Percentiles rank a stretch among this genome's conserved stretches.
phyloP scores from a whole-genome alignment of 2,113 vertebrate genomes.

The Otocyon megalotis region DNA sequence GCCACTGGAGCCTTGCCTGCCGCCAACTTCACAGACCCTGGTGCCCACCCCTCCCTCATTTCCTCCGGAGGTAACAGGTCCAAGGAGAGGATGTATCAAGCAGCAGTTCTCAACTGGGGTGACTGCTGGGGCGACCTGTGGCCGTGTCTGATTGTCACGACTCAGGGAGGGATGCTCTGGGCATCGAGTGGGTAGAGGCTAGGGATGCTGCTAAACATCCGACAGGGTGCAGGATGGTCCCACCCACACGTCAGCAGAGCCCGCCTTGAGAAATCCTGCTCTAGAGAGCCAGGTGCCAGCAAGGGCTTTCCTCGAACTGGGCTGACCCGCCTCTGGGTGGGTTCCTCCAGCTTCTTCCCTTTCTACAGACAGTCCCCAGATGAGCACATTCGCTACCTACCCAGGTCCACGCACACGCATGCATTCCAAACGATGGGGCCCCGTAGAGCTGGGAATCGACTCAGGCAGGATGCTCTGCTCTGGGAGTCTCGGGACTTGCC shows the following conservation, averaged over 20 bases:
- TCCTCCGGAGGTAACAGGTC: not conserved
- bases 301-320: not conserved
- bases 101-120: not conserved
- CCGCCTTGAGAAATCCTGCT: not conserved
- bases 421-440: fast-evolving
- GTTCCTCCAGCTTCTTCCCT: not conserved
- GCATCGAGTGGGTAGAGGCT: not conserved
- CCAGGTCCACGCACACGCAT: fast-evolving
- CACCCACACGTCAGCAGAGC: not conserved
- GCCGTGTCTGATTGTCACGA: not conserved
- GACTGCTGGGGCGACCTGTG: not conserved
- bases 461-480: not conserved
- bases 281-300: fast-evolving
- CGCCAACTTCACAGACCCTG: not conserved
- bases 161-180: not conserved
- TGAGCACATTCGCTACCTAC: fast-evolving
- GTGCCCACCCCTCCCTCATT: fast-evolving
- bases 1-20: not conserved
- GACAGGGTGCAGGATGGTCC: fast-evolving
- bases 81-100: not conserved
- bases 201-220: not conserved
- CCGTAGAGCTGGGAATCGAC: fast-evolving
- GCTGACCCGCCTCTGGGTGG: not conserved
- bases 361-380: fast-evolving
- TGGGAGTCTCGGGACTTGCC: fast-evolving